phyloP scores from a whole-genome alignment of 2,888 invertebrate genomes.

The Sylvicola fuscatus region DNA sequence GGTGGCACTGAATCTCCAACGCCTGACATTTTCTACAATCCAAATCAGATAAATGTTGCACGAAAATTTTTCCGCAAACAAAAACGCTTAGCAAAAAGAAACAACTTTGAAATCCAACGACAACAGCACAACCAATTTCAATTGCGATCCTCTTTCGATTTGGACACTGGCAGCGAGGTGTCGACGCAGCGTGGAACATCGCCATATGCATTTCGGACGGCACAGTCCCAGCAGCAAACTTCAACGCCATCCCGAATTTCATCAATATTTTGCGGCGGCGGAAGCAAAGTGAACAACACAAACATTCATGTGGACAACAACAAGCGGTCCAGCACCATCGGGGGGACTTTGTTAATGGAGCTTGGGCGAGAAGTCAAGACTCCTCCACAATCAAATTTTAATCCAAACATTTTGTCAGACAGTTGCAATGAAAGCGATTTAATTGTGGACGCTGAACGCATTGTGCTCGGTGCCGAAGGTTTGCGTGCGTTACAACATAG shows the following conservation, averaged over 20 bases:
- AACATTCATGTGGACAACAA: slow-evolving; percentile 49
- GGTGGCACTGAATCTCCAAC: slow-evolving; percentile 24
- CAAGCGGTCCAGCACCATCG: slow-evolving; percentile 18
- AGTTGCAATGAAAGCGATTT: slow-evolving; percentile 34
- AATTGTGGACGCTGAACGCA: slow-evolving; percentile 16
- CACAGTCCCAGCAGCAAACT: background rate
- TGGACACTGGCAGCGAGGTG: slow-evolving; percentile 30
- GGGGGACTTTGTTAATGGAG: background rate
- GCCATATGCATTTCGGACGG: slow-evolving; percentile 24
- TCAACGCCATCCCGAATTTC: slow-evolving; percentile 8
- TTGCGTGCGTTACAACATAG: slow-evolving; percentile 10
- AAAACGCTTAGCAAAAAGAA: slow-evolving; percentile 48
- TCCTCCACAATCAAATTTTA: slow-evolving; percentile 26
- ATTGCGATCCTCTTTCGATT: slow-evolving; percentile 15
- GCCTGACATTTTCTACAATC: slow-evolving; percentile 75
- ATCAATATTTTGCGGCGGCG: slow-evolving; percentile 41
- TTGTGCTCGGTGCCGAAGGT: slow-evolving; percentile 23
- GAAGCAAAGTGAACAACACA: slow-evolving; percentile 61
- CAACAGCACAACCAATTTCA: slow-evolving; percentile 8
- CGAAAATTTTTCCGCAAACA: slow-evolving; percentile 83
- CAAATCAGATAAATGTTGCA: slow-evolving; percentile 83
- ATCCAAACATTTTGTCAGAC: slow-evolving; percentile 44
- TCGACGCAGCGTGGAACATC: slow-evolving; percentile 16
- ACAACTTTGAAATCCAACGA: slow-evolving; percentile 38
- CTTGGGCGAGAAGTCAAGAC: slow-evolving; percentile 12